These are phyloP conservation scores for Zoanthus solanderi DNA, from an alignment of 92 coral and sea anemone genomes.

Conservation along the genomic window DNA sequence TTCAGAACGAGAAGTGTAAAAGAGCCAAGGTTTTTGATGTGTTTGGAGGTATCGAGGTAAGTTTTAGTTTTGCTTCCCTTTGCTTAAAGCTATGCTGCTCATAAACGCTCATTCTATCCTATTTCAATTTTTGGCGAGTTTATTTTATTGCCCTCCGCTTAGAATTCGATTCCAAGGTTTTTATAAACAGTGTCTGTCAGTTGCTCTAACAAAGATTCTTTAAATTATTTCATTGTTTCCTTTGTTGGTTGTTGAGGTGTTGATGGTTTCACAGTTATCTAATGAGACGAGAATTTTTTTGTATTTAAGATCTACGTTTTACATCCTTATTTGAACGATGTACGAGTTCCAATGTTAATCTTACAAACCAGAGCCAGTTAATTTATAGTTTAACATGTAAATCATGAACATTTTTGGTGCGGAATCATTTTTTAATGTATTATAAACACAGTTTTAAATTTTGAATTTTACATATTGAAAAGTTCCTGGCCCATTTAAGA, in stretches of 20 bases:
- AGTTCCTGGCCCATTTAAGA: too few species aligned
- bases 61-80: neutral
- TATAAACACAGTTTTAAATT: too few species aligned
- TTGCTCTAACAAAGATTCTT: too few species aligned
- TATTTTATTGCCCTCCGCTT: neutral
- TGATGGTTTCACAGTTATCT: neutral
- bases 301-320: neutral
- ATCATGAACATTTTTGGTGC: too few species aligned
- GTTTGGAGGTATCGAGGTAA: conserved; percentile 94
- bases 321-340: conserved; percentile 1
- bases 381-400: too few species aligned
- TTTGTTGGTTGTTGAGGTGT: conserved; percentile 11
- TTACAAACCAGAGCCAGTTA: too few species aligned
- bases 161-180: neutral
- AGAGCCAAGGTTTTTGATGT: conserved; percentile 71
- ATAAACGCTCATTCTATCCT: neutral
- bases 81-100: too few species aligned
- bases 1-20: conserved; percentile 54
- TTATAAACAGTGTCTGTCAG: too few species aligned
- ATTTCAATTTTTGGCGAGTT: neutral
- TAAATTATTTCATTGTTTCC: conserved; percentile 15
- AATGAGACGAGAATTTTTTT: conserved; percentile 7
- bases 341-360: neutral
- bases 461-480: too few species aligned
- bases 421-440: too few species aligned